These are phyloP conservation scores for Acrocephalus kingi DNA, from an alignment of 2,113 vertebrate genomes.

Conservation along the genomic window DNA sequence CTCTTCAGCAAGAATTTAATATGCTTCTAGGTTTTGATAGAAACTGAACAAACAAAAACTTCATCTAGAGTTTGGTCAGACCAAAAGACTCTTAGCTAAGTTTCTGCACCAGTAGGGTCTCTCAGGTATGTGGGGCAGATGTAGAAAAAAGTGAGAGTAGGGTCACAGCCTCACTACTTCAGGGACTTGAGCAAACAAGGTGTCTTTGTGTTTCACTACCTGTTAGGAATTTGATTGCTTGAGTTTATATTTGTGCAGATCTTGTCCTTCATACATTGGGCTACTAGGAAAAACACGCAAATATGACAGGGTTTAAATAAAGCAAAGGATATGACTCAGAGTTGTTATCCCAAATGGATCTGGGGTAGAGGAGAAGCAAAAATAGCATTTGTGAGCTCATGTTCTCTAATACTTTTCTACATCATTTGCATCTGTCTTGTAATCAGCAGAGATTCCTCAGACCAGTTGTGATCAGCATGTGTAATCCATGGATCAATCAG, in stretches of 20 bases:
- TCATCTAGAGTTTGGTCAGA: background rate
- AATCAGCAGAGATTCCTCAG: background rate
- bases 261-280: background rate
- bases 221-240: background rate
- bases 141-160: background rate
- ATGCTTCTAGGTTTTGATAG: background rate
- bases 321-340: conserved; percentile 9
- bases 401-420: background rate
- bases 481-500: background rate
- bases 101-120: background rate
- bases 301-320: background rate
- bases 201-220: background rate
- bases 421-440: background rate
- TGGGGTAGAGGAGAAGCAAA: background rate
- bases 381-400: background rate
- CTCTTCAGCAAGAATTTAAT: background rate
- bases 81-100: background rate
- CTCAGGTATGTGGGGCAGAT: background rate
- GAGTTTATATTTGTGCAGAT: background rate
- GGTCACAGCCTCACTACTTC: background rate
- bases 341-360: background rate
- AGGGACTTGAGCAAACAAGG: background rate
- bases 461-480: background rate
- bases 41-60: background rate
- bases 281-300: background rate